Conservation (phyloP, 1,140 invertebrate species). For the Myzus persicae region DNA sequence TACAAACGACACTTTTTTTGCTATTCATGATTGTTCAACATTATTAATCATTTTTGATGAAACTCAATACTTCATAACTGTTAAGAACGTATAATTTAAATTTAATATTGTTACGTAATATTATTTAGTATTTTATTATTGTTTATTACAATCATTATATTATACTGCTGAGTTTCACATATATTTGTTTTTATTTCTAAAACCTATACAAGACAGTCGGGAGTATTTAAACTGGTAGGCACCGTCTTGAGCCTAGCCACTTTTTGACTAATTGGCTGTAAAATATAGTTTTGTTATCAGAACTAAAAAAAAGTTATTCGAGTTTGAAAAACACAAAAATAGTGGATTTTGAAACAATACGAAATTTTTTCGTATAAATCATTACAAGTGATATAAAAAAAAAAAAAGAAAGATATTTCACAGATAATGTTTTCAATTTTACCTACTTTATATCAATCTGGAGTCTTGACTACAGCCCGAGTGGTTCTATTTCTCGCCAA, state of each 20-base stretch:
- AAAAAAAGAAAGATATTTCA: no score
- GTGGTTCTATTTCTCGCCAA: no score
- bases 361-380: no score
- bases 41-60: background rate
- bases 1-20: background rate
- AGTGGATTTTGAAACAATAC: no score
- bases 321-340: no score
- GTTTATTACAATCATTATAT: background rate
- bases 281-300: no score
- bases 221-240: background rate
- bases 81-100: background rate
- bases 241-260: background rate
- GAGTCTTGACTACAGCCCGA: no score
- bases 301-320: no score
- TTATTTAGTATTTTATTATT: background rate
- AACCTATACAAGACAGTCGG: background rate
- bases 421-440: no score
- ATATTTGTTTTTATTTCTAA: background rate
- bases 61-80: background rate
- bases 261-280: background rate
- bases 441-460: no score
- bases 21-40: background rate
- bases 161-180: background rate
- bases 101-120: slow-evolving; percentile 1
- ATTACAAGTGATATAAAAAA: no score